Evolutionary conservation across 2,797 vertebrate genomes (phyloP).

Genomic region (Acanthurus lineatus): DNA sequence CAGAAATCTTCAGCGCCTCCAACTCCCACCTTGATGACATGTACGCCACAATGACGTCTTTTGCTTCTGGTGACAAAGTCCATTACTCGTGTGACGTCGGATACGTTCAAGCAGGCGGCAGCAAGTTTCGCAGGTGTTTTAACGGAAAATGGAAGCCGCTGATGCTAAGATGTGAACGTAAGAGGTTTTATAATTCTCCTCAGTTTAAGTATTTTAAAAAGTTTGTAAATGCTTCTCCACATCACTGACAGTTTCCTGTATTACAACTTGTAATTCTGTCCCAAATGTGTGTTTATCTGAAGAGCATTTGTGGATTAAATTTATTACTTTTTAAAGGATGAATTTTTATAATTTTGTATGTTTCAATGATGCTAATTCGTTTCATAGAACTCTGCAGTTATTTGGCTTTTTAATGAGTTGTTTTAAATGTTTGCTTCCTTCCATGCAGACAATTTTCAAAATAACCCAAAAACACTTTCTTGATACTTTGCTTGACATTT

Average conservation of each 20-base stretch:
- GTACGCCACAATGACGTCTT: conserved; percentile 25
- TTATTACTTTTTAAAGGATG: neutral
- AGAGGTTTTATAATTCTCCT: conserved; percentile 13
- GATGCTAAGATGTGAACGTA: conserved; percentile 75
- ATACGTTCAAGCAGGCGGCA: conserved; percentile 48
- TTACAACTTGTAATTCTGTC: no score
- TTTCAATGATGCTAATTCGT: neutral
- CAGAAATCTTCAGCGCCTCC: neutral
- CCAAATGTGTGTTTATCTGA: no score
- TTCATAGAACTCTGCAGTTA: neutral
- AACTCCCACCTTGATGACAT: conserved; percentile 38
- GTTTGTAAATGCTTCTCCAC: neutral
- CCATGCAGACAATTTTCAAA: neutral
- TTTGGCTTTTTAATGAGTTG: neutral
- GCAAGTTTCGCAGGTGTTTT: conserved; percentile 51
- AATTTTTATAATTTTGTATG: neutral
- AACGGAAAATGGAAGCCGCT: conserved; percentile 70
- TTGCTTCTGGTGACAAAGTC: conserved; percentile 50
- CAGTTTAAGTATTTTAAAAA: neutral
- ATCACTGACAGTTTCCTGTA: no score
- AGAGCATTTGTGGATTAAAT: no score
- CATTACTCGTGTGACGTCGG: conserved; percentile 70
- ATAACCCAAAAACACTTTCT: neutral
- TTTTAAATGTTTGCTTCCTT: neutral
- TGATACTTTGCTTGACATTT: no score